A percentile compares a stretch with the other conserved stretches of the same genome.
Evolutionary conservation across 2,888 invertebrate species (phyloP).

Genomic region (Adineta ricciae): DNA sequence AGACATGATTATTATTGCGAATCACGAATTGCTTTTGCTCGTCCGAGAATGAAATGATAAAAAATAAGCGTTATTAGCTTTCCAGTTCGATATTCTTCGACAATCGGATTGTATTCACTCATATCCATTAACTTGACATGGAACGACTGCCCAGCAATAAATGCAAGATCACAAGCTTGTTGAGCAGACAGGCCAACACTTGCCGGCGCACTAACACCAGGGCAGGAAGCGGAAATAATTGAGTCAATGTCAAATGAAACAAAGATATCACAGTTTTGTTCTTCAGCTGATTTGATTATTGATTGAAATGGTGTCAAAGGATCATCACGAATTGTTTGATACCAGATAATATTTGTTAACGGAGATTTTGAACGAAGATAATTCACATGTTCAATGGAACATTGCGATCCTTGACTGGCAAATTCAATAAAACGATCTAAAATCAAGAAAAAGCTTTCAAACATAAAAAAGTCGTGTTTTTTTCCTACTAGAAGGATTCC

Average conservation of each 20-base stretch:
- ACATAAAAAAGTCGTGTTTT: background rate
- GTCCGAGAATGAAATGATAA: constrained; percentile 30
- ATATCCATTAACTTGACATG: constrained; percentile 30
- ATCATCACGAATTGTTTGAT: background rate
- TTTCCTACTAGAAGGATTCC: background rate
- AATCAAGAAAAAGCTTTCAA: background rate
- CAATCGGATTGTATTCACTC: constrained; percentile 28
- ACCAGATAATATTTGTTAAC: constrained; percentile 26
- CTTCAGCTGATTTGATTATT: background rate
- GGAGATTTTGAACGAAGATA: constrained; percentile 24
- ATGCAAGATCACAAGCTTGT: constrained; percentile 29
- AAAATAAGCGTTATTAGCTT: constrained; percentile 24
- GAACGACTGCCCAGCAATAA: constrained; percentile 10
- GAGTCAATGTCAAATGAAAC: constrained; percentile 34
- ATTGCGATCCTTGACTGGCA: constrained; percentile 32
- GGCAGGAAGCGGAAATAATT: constrained; percentile 29
- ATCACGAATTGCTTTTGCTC: background rate
- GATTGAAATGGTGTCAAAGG: background rate
- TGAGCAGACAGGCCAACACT: constrained; percentile 22
- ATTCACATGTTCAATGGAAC: constrained; percentile 27
- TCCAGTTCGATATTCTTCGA: constrained; percentile 32
- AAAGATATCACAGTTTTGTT: constrained; percentile 18
- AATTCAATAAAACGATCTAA: constrained; percentile 27
- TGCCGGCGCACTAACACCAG: constrained; percentile 32
- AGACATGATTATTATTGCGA: background rate